Evolutionary conservation across 92 coral and sea anemone genomes (phyloP), one percentile per base, ranked within the genome.

Genomic region (Palythoa caribaeorum): DNA sequence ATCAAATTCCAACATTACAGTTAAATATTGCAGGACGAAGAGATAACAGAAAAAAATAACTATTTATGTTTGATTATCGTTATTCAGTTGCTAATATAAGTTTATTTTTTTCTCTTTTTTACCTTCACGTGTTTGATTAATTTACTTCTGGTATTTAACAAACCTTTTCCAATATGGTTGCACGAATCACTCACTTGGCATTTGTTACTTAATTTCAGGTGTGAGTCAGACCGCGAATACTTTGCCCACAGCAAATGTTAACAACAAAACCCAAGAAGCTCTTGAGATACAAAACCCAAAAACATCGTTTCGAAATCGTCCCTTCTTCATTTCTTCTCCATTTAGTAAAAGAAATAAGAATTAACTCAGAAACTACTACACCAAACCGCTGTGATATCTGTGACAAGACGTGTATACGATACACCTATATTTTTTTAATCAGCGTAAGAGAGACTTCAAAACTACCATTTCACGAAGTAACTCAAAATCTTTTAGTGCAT

Each of bases 251-350:
- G 51, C 69, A 6, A 77, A 55, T 54, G 68, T 6, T 3, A 55
- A 16, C 7, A 14, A 44, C 60, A 81, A 51, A 50, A 28, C 14
- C 19, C 75, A 65, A 81, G 76, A 81, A 65, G 60, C 13, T 13
- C 83, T 36, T 38, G 40, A 39, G 71, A 36, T 68, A 14, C 83
- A 62, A 38, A 17, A 51, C 14, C 71, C n/a, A 7, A 66, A 66
- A 63, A 81, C 28, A 14, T 47, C 86, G 11, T 81, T 81, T 81
- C 86, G 38, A 81, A 81, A n/a, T 28, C 75, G 75, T 44, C 71
- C 86, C 44, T 81, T 37, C 74, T 81, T 81, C 39, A 81, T 81
- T 81, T 65, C 86, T 66, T 81, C 86, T 40, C 86, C 86, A 21
- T 81, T 81, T 51, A 50, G 9, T 44, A 40, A 50, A 65, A 48